A percentile compares a stretch with the other conserved stretches of the same genome.
These are phyloP conservation scores for Noctua janthe DNA, from an alignment of 2,888 invertebrate species.

Conservation along the genomic window DNA sequence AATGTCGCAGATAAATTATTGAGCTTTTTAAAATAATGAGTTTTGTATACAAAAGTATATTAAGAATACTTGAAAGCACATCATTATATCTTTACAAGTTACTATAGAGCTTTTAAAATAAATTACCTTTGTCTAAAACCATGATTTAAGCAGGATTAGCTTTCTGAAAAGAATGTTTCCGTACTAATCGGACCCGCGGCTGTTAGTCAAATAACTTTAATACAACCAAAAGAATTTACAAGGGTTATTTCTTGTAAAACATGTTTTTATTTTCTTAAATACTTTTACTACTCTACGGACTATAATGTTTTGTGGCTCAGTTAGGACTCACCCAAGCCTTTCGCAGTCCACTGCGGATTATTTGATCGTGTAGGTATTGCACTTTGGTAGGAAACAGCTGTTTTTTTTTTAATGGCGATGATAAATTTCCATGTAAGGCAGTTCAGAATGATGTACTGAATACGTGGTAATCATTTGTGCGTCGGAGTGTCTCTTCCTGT, in stretches of 20 bases:
- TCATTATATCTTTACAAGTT: slow-evolving; percentile 26
- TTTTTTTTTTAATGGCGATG: too few species aligned
- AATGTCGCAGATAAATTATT: slow-evolving; percentile 37
- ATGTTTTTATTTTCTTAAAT: background rate
- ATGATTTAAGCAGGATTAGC: background rate
- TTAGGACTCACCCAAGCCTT: background rate
- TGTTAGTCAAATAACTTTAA: too few species aligned
- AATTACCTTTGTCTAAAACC: background rate
- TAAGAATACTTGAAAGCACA: background rate
- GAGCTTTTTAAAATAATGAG: slow-evolving; percentile 27
- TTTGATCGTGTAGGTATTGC: too few species aligned
- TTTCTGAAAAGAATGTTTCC: background rate
- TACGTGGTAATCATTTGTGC: too few species aligned
- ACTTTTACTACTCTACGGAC: background rate
- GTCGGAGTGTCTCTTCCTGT: too few species aligned
- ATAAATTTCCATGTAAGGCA: too few species aligned
- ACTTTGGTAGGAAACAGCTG: too few species aligned
- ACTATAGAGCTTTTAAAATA: slow-evolving; percentile 18
- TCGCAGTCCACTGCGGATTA: too few species aligned
- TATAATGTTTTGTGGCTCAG: background rate
- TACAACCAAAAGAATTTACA: background rate
- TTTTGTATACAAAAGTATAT: slow-evolving; percentile 15
- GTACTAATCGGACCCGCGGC: background rate
- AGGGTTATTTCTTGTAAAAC: background rate
- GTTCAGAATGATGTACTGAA: too few species aligned